phyloP scores from a whole-genome alignment of 2,797 vertebrate species.

The Brachyalestes nurse region DNA sequence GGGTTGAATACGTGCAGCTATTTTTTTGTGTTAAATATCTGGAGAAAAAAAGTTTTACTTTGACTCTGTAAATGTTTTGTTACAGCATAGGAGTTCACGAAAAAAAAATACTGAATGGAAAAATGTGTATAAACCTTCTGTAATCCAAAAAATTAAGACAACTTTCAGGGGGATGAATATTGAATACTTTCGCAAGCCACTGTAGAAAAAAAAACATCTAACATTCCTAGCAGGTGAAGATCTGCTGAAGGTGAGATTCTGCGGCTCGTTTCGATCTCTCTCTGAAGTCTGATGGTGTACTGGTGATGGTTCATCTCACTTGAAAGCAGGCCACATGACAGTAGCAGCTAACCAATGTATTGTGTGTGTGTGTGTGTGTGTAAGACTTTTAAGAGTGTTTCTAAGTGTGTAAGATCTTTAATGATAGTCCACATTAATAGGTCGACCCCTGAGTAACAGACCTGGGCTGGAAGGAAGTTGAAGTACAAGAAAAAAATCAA shows the following conservation, averaged over 20 bases:
- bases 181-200: too few relatives aligned
- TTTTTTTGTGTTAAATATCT: too few relatives aligned
- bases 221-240: neutral
- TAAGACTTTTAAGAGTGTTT: neutral
- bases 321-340: neutral
- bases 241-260: neutral
- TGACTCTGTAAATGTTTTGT: too few relatives aligned
- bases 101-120: too few relatives aligned
- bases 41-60: too few relatives aligned
- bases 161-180: too few relatives aligned
- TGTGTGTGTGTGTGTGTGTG: neutral
- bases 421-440: neutral
- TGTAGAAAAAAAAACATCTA: neutral
- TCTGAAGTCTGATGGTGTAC: neutral
- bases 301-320: neutral
- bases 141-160: too few relatives aligned
- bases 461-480: conserved; percentile 13
- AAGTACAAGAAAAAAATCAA: conserved; percentile 49
- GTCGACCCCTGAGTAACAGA: neutral
- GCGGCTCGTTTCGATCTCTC: neutral
- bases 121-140: too few relatives aligned
- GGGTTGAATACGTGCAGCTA: too few relatives aligned
- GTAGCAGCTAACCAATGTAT: neutral
- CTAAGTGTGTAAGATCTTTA: neutral
- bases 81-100: too few relatives aligned